Conservation (phyloP, 2,888 invertebrate species). For the Orthonychiurus folsomi region DNA sequence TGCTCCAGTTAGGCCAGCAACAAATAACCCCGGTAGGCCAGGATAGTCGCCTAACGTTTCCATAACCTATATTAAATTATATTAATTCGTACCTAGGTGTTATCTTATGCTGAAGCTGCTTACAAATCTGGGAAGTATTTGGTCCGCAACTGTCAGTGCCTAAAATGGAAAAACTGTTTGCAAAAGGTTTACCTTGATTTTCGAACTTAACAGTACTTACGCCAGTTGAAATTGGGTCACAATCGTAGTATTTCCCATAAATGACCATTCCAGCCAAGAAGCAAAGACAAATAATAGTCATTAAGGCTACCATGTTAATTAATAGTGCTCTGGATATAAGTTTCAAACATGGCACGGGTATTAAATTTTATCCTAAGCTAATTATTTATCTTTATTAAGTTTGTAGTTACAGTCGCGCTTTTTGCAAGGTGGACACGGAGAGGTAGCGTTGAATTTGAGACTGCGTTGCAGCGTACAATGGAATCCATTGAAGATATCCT, state of each 20-base stretch:
- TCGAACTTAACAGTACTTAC: constrained; percentile 12
- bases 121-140: constrained; percentile 49
- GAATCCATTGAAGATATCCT: constrained; percentile 19
- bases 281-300: constrained; percentile 41
- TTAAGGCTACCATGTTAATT: constrained; percentile 45
- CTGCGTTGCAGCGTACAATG: constrained; percentile 25
- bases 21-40: constrained; percentile 36
- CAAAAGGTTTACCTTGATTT: too few relatives aligned
- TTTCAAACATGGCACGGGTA: neutral
- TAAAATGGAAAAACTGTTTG: constrained; percentile 5
- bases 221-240: constrained; percentile 20
- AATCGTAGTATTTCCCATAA: constrained; percentile 20
- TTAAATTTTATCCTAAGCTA: neutral
- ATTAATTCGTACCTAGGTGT: neutral
- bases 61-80: constrained; percentile 45
- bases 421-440: constrained; percentile 4
- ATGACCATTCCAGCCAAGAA: constrained; percentile 22
- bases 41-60: constrained; percentile 15
- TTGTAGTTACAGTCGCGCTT: neutral
- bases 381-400: neutral
- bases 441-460: constrained; percentile 24
- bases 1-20: constrained; percentile 24
- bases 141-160: constrained; percentile 20
- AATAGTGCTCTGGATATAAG: constrained; percentile 32
- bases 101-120: neutral